Evolutionary conservation across 2,888 invertebrate genomes (phyloP).

Genomic region (Lysandra coridon): DNA sequence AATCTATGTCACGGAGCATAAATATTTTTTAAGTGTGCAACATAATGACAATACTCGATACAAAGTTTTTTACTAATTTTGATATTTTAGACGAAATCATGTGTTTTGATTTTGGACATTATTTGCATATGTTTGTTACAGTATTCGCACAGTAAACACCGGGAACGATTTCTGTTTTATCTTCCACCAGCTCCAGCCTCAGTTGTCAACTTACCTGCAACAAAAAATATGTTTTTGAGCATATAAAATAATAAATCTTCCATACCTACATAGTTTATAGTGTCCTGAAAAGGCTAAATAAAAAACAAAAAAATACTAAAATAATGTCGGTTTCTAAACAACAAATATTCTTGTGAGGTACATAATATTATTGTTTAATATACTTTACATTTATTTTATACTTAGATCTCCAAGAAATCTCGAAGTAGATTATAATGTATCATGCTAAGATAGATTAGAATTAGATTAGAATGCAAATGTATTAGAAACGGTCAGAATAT

Average conservation of each 20-base stretch:
- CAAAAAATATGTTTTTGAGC: background rate
- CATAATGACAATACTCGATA: too few relatives aligned
- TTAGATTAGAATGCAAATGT: slow-evolving; percentile 15
- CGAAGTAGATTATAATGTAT: background rate
- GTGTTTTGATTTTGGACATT: background rate
- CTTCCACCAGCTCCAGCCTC: background rate
- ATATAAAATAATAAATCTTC: too few relatives aligned
- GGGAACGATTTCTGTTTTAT: background rate
- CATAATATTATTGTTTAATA: background rate
- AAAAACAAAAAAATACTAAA: background rate
- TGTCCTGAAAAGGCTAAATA: too few relatives aligned
- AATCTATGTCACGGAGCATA: background rate
- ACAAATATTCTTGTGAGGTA: background rate
- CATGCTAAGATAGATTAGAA: slow-evolving; percentile 13
- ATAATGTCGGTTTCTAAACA: background rate
- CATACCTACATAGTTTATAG: too few relatives aligned
- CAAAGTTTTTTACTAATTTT: background rate
- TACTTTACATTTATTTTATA: too few relatives aligned
- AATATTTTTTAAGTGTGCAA: too few relatives aligned
- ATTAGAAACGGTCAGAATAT: background rate
- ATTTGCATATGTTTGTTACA: background rate
- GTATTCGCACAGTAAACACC: too few relatives aligned
- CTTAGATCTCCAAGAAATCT: background rate
- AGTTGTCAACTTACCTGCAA: background rate
- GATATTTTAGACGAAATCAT: background rate